Evolutionary conservation across 2,888 invertebrate species (phyloP), one percentile per base, ranked within the genome.

Genomic region (Dimorphilus gyrociliatus): DNA sequence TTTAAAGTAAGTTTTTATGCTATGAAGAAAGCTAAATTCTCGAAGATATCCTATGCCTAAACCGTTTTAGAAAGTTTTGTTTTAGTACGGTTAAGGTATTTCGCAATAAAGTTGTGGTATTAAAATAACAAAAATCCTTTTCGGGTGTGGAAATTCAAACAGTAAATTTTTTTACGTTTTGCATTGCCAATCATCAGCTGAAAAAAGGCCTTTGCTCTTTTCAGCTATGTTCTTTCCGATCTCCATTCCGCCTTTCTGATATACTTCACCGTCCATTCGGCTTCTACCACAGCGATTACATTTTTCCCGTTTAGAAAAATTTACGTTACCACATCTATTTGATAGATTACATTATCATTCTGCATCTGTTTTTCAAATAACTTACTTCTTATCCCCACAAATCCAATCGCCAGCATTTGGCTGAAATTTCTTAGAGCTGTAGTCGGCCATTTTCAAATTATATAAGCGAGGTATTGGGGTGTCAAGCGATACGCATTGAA

Each of bases 101-200:
- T n/a, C n/a, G n/a, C n/a, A n/a, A n/a, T n/a, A n/a, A n/a, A n/a
- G n/a, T n/a, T n/a, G n/a, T n/a, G n/a, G n/a, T n/a, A n/a, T n/a
- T n/a, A n/a, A n/a, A n/a, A n/a, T n/a, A n/a, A n/a, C n/a, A n/a
- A n/a, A n/a, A n/a, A n/a, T n/a, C n/a, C n/a, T n/a, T n/a, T n/a
- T n/a, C n/a, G n/a, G n/a, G n/a, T n/a, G n/a, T n/a, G n/a, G n/a
- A n/a, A n/a, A n/a, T n/a, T n/a, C n/a, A n/a, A 27, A 38, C 18
- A 31, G 18, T 31, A 6, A 14, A 16, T 12, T 26, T 10, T 33
- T 48, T 48, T 48, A 71, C 69, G 92, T 92, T 64, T 82, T 85
- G 64, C 97, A 97, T 58, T 90, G 86, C 97, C 97, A 97, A 65
- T 97, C 97, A 61, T 97, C 94, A 21, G 97, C 94, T 64, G 86